Conservation (phyloP, 2,113 vertebrate species). For the Pleuronectes platessa region DNA sequence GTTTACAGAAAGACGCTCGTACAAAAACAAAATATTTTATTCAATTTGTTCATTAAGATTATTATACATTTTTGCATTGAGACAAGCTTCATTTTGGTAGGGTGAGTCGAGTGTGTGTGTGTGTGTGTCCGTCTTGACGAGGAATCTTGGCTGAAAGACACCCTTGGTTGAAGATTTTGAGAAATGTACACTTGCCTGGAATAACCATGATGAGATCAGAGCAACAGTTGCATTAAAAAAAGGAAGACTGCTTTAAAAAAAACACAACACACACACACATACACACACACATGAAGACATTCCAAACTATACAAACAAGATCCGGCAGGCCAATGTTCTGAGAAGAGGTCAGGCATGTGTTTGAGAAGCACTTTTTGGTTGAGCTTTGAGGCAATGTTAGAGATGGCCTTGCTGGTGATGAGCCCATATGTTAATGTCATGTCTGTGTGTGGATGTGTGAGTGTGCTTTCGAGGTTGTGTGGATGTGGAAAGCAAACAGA, state of each 20-base stretch:
- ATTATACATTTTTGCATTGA: constrained; percentile 79
- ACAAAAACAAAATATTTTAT: constrained; percentile 82
- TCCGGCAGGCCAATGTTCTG: constrained; percentile 58
- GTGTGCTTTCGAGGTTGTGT: constrained; percentile 15
- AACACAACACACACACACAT: neutral
- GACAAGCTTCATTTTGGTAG: constrained; percentile 78
- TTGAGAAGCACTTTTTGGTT: constrained; percentile 83
- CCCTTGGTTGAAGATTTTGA: constrained; percentile 40
- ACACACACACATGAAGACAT: constrained; percentile 49
- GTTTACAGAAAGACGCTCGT: constrained; percentile 12
- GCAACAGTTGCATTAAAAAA: constrained; percentile 60
- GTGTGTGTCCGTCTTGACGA: constrained; percentile 50
- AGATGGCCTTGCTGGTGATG: constrained; percentile 81
- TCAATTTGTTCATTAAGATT: constrained; percentile 69
- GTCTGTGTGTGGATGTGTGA: constrained; percentile 32
- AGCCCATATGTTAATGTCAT: constrained; percentile 57
- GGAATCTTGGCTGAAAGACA: constrained; percentile 68
- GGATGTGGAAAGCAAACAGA: constrained; percentile 41
- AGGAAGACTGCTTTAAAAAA: constrained; percentile 74
- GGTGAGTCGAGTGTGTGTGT: constrained; percentile 37
- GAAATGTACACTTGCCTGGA: constrained; percentile 55
- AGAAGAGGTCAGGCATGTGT: constrained; percentile 79
- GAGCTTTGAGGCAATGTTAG: constrained; percentile 81
- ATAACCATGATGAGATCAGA: constrained; percentile 41
- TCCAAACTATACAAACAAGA: constrained; percentile 71